Conservation (phyloP, 2,888 invertebrate genomes). For the Drosophila leonis region DNA sequence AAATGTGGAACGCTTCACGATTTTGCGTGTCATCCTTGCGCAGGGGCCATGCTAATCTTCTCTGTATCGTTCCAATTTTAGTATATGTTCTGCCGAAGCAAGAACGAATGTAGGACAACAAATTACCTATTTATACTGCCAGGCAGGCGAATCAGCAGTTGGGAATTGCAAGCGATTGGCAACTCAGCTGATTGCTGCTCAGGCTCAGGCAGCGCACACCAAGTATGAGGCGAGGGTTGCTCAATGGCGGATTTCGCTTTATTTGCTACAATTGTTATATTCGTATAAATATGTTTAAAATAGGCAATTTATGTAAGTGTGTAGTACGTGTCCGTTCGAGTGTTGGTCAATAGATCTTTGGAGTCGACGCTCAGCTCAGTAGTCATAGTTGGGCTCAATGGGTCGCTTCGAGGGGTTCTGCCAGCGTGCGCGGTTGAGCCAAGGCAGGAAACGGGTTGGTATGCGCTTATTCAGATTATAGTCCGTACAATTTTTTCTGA, state of each 20-base stretch:
- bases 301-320: background rate
- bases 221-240: background rate
- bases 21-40: constrained; percentile 53
- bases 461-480: constrained; percentile 28
- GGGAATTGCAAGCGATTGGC: constrained; percentile 27
- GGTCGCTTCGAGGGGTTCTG: constrained; percentile 13
- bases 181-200: too few relatives aligned
- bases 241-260: background rate
- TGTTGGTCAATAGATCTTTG: background rate
- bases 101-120: constrained; percentile 14
- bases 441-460: constrained; percentile 25
- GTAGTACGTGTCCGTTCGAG: background rate
- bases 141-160: background rate
- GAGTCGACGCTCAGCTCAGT: constrained; percentile 7
- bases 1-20: constrained; percentile 48
- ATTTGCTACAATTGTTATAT: constrained; percentile 7
- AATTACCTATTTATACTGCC: constrained; percentile 8
- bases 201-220: background rate
- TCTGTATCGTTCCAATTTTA: constrained; percentile 54
- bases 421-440: constrained; percentile 18
- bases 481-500: background rate
- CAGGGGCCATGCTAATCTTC: constrained; percentile 53
- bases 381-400: constrained; percentile 12
- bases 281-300: constrained; percentile 5
- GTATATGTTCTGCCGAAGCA: constrained; percentile 48